Base-by-base conservation (phyloP, 1,140 invertebrate species). In the Trichonephila inaurata region DNA sequence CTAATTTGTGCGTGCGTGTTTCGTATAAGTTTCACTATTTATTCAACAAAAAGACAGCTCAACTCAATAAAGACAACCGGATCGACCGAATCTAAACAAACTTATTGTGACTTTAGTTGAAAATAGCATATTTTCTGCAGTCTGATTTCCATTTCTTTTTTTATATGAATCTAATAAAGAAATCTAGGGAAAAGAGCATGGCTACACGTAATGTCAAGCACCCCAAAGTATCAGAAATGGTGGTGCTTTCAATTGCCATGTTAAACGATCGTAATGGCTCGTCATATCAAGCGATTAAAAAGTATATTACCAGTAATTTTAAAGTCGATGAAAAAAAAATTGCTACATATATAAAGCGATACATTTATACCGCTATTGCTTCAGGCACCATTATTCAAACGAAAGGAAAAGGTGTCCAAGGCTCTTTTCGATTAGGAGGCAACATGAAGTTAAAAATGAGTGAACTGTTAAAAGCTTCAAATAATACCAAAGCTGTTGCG, bases 231-330 rank as follows among this genome's bases (percentile, higher is more conserved):
- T 94, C 95, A 8, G 90, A 91, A 10, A 95, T 95, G 95, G 94
- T 95, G 6, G 81, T 83, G 18, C 58, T 94, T 8, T 95, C 95
- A 19, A 95, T 95, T 93, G 89, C 86, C 6, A 89, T 72, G 64
- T 61, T 95, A 77, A 94, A 97, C 92, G 97, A 97, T 94, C 96
- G 96, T 81, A 96, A 96, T 92, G 97, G 97, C 16, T 97, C 96
- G 1, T 97, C 97, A 0, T 95, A 97, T 58, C 96, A 96, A 94
- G 97, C 97, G 5, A 97, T 97, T 95, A 97, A 97, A 95, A 97
- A 97, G 95, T 97, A 97, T 95, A 96, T 97, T 89, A 95, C 96
- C n/a, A 95, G 96, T 7, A 96, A 96, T 77, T 97, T 97, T 95
- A 97, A 96, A 69, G 95, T 97, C 21, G 97, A 97, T 95, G 96